Evolutionary conservation across 2,888 invertebrate genomes (phyloP).

Genomic region (Ormyrus thymus): DNA sequence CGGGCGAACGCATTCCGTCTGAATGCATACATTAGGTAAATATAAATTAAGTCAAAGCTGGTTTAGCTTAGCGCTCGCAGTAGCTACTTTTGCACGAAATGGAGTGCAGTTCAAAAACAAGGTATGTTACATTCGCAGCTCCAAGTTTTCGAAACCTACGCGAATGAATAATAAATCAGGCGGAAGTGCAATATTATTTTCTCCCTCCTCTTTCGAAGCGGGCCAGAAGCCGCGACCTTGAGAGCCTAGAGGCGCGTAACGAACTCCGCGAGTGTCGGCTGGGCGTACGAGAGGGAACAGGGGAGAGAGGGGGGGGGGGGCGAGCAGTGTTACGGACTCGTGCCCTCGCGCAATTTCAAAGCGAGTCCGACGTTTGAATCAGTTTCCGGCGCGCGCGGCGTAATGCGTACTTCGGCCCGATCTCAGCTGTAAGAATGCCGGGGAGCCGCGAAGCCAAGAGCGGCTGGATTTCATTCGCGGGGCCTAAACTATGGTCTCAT

Average conservation of each 20-base stretch:
- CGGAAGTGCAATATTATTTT: too few species aligned
- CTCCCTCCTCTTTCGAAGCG: not conserved
- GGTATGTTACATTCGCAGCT: too few species aligned
- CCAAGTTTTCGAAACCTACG: too few species aligned
- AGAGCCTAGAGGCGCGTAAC: conserved; percentile 17
- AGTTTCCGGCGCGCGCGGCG: conserved; percentile 31
- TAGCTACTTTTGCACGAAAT: too few species aligned
- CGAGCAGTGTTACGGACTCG: conserved; percentile 38
- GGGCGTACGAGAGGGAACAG: not conserved
- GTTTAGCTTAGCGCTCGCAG: conserved; percentile 30
- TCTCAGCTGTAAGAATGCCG: not conserved
- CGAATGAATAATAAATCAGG: too few species aligned
- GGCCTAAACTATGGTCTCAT: conserved; percentile 58
- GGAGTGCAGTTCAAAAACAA: too few species aligned
- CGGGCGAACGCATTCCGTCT: not conserved
- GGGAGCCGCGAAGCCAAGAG: too few species aligned
- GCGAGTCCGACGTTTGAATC: conserved; percentile 52
- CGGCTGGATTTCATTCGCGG: conserved; percentile 61
- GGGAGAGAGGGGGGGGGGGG: not conserved
- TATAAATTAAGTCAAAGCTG: conserved; percentile 31
- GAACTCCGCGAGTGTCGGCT: not conserved
- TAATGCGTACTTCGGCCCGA: not conserved
- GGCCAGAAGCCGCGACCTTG: conserved; percentile 15
- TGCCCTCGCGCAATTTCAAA: conserved; percentile 48
- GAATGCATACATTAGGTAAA: not conserved